These are phyloP conservation scores for Adoxophyes honmai DNA, from an alignment of 1,140 invertebrate genomes.

Conservation along the genomic window DNA sequence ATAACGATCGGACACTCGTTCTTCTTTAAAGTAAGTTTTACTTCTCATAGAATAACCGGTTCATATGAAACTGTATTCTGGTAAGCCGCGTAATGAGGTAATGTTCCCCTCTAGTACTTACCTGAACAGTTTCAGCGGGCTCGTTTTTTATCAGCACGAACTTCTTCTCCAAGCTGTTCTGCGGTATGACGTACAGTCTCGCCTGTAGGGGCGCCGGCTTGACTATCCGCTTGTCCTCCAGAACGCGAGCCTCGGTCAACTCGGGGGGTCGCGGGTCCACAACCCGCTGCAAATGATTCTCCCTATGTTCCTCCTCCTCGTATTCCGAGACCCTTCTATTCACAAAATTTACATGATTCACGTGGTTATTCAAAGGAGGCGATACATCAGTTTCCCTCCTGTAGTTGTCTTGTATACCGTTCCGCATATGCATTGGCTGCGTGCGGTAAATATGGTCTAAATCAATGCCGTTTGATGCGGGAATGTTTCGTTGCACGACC, in stretches of 20 bases:
- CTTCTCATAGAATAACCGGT: no score
- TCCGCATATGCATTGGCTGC: conserved; percentile 43
- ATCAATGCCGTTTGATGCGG: conserved; percentile 48
- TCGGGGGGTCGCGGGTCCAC: conserved; percentile 46
- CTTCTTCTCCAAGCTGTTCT: conserved; percentile 65
- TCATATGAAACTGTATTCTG: no score
- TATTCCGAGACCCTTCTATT: conserved; percentile 61
- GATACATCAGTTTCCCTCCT: conserved; percentile 45
- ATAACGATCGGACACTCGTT: no score
- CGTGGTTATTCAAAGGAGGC: conserved; percentile 50
- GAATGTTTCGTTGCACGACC: conserved; percentile 45
- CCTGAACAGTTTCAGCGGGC: conserved; percentile 63
- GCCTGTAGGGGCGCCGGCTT: conserved; percentile 65
- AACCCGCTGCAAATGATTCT: conserved; percentile 32
- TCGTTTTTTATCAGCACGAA: conserved; percentile 74
- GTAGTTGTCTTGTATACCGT: conserved; percentile 57
- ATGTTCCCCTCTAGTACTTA: no score
- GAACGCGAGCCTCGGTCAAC: conserved; percentile 51
- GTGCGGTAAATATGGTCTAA: conserved; percentile 43
- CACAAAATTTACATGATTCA: conserved; percentile 62
- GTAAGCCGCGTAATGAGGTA: no score
- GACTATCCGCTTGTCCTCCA: conserved; percentile 62
- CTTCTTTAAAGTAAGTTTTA: no score
- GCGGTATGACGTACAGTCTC: conserved; percentile 66
- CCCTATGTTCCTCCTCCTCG: conserved; percentile 55